Base-by-base conservation (phyloP, 2,888 invertebrate genomes). In the Xanthorhoe designata region DNA sequence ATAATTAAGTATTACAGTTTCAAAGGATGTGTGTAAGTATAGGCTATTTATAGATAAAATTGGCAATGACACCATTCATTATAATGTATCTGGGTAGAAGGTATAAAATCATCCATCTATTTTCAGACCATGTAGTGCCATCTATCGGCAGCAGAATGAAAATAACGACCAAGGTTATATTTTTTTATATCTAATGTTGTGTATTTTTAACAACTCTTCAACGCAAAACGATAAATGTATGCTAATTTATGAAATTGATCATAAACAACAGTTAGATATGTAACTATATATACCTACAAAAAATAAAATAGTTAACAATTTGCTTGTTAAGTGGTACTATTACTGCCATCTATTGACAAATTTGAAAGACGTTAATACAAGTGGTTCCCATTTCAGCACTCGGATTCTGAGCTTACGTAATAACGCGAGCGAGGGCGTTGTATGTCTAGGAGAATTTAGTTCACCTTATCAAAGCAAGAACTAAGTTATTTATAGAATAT, bases 391-490 rank as follows among this genome's bases (percentile, higher is more conserved):
- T 29, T 49, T 49, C 52, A 10, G 15, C 2, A 53, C 7, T 19
- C 35, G 59, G 0, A 17, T 18, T 24, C 24, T 24, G 29, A 42
- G 35, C 38, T 53, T 42, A 45, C 47, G 1, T 24, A 17, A 15
- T 10, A 47, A n/a, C 19, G 63, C 77, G 68, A 75, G 61, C 55
- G 80, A 81, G 74, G 82, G 83, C 82, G 82, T 81, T 75, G 73
- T 61, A 53, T 51, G 66, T 60, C 64, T 66, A 59, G 8, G 10
- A 9, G 2, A 18, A 50, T 50, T 10, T 15, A 3, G 9, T 50
- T 50, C 51, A 51, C 2, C 3, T n/a, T 18, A 1, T 51, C 51
- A 6, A 51, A 10, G 13, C 10, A 13, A 24, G 24, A 19, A 15
- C 5, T 47, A 15, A 47, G 15, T 17, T 47, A 47, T 47, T 47